Base-by-base conservation (phyloP, 2,888 invertebrate genomes). In the Cosmia trapezina region DNA sequence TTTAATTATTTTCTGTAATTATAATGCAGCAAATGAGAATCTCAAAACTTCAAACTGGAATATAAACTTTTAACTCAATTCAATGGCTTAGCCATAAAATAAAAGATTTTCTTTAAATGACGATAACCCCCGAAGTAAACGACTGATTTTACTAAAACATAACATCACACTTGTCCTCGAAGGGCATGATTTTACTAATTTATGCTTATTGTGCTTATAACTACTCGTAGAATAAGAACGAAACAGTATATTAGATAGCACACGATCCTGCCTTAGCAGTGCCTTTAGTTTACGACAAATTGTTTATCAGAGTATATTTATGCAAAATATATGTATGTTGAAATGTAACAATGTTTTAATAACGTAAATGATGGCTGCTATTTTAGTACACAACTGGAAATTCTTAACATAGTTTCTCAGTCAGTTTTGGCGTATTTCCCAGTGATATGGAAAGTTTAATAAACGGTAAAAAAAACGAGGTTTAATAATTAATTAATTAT, bases 211-310 rank as follows among this genome's bases (percentile, higher is more conserved):
- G 3, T 51, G 74, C 47, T 62, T 73, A 4, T 43, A 60, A 28
- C 11, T 70, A 37, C 37, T 37, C 37, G 37, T 37, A 69, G 56
- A 53, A n/a, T 64, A 56, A 28, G 14, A 68, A 28, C 9, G 11
- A 54, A 64, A 47, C 19, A 56, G 41, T 74, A 73, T 49, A 68
- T 66, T 69, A 47, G 47, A 63, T 68, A 78, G 54, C 57, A 56
- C 64, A 54, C 63, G 56, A 60, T 72, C 37, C 80, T 73, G 83
- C 80, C 81, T 83, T 56, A 61, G 83, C 73, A 75, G 86, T 86
- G 85, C 85, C 85, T 86, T 47, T 73, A 57, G 73, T 63, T 66
- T 3, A 62, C 60, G 17, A 73, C 9, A 54, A 17, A 57, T 47
- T 68, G 47, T 66, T 64, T 11, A 28, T 4, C 17, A 68, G 12